Base-by-base conservation (phyloP, 2,797 vertebrate species). In the Mareca strepera region DNA sequence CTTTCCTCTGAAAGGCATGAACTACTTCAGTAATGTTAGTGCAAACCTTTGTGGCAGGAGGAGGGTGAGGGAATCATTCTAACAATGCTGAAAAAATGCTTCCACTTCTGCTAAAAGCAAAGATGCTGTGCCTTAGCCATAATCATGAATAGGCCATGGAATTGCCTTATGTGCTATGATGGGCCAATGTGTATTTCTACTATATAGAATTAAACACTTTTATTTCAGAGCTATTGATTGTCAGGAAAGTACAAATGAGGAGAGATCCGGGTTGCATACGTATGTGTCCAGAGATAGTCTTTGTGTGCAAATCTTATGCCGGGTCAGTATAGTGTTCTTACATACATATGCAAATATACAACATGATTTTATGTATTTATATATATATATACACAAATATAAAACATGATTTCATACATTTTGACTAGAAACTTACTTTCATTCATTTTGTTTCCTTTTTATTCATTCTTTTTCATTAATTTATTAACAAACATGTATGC, bases 1-100 rank as follows among this genome's bases (percentile, higher is more conserved):
- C 56, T 91, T 83, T 66, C 62, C 73, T 88, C 53, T 83, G 73
- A 88, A 86, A 84, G 62, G 22, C 39, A 15, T 22, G n/a, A 81
- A 31, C 18, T 59, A 15, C 60, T 23, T 85, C 52, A 55, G 39
- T 80, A 59, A 77, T 73, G 58, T 72, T 33, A 44, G 64, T 31
- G 39, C 44, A 17, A 66, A 48, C 52, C 55, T 39, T 41, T 25
- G 31, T 0, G 2, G 12, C 3, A 6, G 11, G 11, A 35, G 37
- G 43, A 82, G 37, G 37, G 28, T n/a, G 50, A 20, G 11, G 43
- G 37, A 56, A 33, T 80, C 4, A 1, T 44, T 73, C 39, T 52
- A 39, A 69, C 11, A 64, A 9, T 37, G 6, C 22, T 63, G 23
- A 76, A 81, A 63, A 82, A 41, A 9, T 41, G 48, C 77, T 91